A percentile compares a stretch with the other conserved stretches of the same genome.
These are phyloP conservation scores for Glomeris maerens DNA, from an alignment of 1,140 invertebrate genomes.

Conservation along the genomic window DNA sequence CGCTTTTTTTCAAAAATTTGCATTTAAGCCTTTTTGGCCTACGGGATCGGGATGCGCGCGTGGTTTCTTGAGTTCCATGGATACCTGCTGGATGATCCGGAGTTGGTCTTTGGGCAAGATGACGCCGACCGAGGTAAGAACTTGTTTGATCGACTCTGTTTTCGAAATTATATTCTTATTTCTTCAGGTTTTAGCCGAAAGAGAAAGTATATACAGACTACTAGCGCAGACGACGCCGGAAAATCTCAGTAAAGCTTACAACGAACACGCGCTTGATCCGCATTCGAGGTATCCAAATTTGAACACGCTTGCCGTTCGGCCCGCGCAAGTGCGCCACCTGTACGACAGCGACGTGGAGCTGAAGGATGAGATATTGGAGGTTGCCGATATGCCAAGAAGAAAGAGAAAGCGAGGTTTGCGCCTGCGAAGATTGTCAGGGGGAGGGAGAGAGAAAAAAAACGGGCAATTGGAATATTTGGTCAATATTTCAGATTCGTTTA, in stretches of 20 bases:
- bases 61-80: constrained; percentile 88
- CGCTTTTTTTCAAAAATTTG: constrained; percentile 5
- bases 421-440: no score
- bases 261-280: constrained; percentile 32
- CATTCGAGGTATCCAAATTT: constrained; percentile 37
- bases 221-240: constrained; percentile 90
- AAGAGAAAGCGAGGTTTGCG: constrained; percentile 14
- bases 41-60: constrained; percentile 93
- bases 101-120: constrained; percentile 52
- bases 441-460: neutral
- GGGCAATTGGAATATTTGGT: neutral
- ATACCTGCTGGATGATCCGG: constrained; percentile 89
- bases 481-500: constrained; percentile 38
- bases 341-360: constrained; percentile 26
- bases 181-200: constrained; percentile 79
- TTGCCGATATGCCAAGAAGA: constrained; percentile 21
- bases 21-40: constrained; percentile 84
- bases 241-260: constrained; percentile 76
- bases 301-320: constrained; percentile 41
- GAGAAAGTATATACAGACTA: constrained; percentile 83
- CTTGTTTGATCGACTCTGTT: neutral
- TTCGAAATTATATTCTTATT: constrained; percentile 10
- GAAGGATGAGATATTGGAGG: constrained; percentile 26
- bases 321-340: constrained; percentile 42
- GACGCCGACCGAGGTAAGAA: constrained; percentile 29